Evolutionary conservation across 2,113 vertebrate genomes (phyloP).

Genomic region (Kryptolebias marmoratus): DNA sequence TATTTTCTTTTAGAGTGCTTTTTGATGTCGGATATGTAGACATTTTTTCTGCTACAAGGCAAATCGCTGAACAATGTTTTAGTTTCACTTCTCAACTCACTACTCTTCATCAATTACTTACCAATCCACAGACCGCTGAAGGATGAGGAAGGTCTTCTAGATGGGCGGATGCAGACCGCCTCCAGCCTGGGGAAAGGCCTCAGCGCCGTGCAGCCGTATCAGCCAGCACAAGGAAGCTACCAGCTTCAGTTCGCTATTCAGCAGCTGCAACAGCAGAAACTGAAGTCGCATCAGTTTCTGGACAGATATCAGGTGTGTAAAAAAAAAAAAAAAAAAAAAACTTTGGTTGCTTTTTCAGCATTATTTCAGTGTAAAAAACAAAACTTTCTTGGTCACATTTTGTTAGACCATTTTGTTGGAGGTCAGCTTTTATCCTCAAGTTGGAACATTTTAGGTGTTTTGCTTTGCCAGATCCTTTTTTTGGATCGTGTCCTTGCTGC

Average conservation of each 20-base stretch:
- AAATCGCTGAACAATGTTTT: background rate
- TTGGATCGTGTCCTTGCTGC: constrained; percentile 13
- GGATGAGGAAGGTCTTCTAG: constrained; percentile 70
- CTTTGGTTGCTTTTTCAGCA: background rate
- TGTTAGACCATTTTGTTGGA: background rate
- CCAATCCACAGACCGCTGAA: constrained; percentile 70
- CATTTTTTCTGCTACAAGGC: too few relatives aligned
- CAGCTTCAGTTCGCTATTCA: constrained; percentile 90
- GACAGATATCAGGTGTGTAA: constrained; percentile 85
- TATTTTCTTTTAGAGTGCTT: too few relatives aligned
- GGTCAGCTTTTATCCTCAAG: constrained; percentile 12
- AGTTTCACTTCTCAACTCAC: background rate
- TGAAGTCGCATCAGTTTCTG: constrained; percentile 83
- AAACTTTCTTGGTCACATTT: background rate
- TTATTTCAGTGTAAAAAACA: background rate
- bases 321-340: background rate
- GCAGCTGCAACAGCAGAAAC: constrained; percentile 90
- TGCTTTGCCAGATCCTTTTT: constrained; percentile 4
- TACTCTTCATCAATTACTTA: constrained; percentile 17
- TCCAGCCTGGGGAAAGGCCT: constrained; percentile 68
- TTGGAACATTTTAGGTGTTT: constrained; percentile 19
- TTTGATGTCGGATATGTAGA: too few relatives aligned
- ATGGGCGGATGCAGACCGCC: constrained; percentile 76
- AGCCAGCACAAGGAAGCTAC: constrained; percentile 78
- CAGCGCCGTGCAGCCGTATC: constrained; percentile 71